Conservation (phyloP, 2,797 vertebrate species). For the Pogonophryne albipinna region DNA sequence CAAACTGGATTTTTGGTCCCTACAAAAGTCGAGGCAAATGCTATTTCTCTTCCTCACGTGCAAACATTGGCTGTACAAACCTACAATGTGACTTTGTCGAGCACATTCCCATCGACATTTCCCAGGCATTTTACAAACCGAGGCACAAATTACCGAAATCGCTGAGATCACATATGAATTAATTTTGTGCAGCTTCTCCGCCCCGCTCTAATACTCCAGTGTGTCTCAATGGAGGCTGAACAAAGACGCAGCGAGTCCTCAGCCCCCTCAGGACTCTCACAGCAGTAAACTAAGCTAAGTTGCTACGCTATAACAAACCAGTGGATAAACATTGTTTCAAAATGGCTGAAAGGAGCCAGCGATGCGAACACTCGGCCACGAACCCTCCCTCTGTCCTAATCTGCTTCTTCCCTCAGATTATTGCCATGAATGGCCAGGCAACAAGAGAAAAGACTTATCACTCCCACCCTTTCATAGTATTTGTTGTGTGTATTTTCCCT, state of each 20-base stretch:
- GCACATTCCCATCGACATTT: neutral
- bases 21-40: neutral
- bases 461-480: constrained; percentile 73
- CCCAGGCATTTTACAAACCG: neutral
- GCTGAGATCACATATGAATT: constrained; percentile 32
- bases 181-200: constrained; percentile 26
- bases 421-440: constrained; percentile 71
- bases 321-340: constrained; percentile 80
- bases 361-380: constrained; percentile 74
- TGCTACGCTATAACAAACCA: constrained; percentile 65
- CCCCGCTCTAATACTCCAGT: constrained; percentile 31
- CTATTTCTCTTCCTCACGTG: neutral
- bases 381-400: constrained; percentile 73
- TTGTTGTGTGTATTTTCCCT: constrained; percentile 78
- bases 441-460: constrained; percentile 75
- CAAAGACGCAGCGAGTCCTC: constrained; percentile 74
- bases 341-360: constrained; percentile 80
- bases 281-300: constrained; percentile 69
- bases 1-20: neutral
- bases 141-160: constrained; percentile 16
- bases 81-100: neutral
- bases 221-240: constrained; percentile 56
- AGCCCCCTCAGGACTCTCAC: constrained; percentile 60
- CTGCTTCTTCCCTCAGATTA: constrained; percentile 80
- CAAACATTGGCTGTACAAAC: neutral